phyloP scores from a whole-genome alignment of 2,797 vertebrate genomes.

The Protosalanx chinensis region DNA sequence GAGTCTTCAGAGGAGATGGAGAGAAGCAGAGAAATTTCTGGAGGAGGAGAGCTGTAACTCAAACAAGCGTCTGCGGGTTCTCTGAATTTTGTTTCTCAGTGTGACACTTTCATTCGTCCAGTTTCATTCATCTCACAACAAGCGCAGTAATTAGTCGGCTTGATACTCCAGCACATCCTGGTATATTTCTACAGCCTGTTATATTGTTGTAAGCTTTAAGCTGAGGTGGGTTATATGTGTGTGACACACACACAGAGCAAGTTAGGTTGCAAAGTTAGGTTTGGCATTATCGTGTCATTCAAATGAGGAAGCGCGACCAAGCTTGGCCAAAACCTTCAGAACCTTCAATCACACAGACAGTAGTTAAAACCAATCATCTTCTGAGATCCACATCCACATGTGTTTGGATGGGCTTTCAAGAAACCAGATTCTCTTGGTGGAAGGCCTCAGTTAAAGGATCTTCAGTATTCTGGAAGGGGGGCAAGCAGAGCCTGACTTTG shows the following conservation, averaged over 20 bases:
- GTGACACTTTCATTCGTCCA: neutral
- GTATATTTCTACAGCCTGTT: too few species aligned
- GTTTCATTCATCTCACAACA: neutral
- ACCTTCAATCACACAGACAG: neutral
- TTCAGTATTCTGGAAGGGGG: constrained; percentile 1
- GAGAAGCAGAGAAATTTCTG: neutral
- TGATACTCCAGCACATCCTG: too few species aligned
- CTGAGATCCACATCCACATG: neutral
- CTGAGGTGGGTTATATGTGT: neutral
- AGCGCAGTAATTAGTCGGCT: neutral
- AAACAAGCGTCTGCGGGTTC: neutral
- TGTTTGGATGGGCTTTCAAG: neutral
- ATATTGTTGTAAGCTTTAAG: neutral
- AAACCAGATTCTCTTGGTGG: too few species aligned
- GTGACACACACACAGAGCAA: neutral
- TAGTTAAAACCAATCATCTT: neutral
- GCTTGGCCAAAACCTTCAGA: neutral
- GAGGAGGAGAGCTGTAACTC: neutral
- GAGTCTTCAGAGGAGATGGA: neutral
- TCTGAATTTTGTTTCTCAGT: neutral
- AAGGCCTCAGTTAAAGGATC: constrained; percentile 7
- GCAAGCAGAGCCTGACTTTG: neutral
- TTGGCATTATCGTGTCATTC: neutral
- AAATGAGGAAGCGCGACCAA: neutral
- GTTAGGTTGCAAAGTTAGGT: neutral